A percentile compares a stretch with the other conserved stretches of the same genome.
These are phyloP conservation scores for Isaurus tuberculatus DNA, from an alignment of 92 coral and sea anemone genomes.

Conservation along the genomic window DNA sequence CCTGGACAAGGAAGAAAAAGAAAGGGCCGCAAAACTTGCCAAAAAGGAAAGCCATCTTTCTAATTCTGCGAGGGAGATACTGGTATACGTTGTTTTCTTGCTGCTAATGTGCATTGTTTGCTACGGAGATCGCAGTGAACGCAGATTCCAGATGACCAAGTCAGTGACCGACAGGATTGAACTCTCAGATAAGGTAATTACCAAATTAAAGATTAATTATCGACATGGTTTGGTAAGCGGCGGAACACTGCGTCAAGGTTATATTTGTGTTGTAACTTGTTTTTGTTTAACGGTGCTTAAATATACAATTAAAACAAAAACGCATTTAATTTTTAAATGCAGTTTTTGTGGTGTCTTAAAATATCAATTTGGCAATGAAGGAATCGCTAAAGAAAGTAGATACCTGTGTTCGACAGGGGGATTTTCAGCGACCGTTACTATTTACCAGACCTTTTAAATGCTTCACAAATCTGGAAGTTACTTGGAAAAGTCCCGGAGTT, in stretches of 20 bases:
- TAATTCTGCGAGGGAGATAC: conserved; percentile 44
- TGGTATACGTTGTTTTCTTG: conserved; percentile 54
- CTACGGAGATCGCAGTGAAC: conserved; percentile 60
- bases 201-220: neutral
- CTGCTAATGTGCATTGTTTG: conserved; percentile 55
- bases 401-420: too few species aligned
- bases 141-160: conserved; percentile 62
- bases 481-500: too few species aligned
- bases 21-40: neutral
- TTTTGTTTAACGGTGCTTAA: too few species aligned
- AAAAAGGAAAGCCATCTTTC: conserved; percentile 9
- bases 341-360: too few species aligned
- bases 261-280: too few species aligned
- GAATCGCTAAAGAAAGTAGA: too few species aligned
- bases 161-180: conserved; percentile 61
- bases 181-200: conserved; percentile 42
- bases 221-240: neutral
- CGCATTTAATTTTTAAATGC: too few species aligned
- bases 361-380: too few species aligned
- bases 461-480: too few species aligned
- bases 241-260: neutral
- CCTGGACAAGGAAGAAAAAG: conserved; percentile 13
- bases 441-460: too few species aligned
- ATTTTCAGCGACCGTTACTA: too few species aligned
- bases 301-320: too few species aligned